Base-by-base conservation (phyloP, 2,113 vertebrate species). In the Pipa parva region DNA sequence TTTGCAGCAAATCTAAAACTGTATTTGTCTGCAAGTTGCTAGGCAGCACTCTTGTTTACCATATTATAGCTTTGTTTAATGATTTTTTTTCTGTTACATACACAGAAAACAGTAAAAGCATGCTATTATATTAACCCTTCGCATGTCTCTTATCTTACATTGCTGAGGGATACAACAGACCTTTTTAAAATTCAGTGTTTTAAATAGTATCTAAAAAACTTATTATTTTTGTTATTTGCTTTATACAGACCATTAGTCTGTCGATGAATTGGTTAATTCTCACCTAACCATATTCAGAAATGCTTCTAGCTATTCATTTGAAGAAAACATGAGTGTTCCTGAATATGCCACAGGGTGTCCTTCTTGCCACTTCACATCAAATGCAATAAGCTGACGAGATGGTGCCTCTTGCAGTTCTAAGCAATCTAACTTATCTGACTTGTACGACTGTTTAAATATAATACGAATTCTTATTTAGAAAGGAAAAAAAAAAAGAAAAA, bases 201-300 rank as follows among this genome's bases (percentile, higher is more conserved):
- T 13, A 36, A 13, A n/a, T n/a, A 7, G 17, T 3, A 15, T 42
- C 17, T 42, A 17, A 17, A 42, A 42, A 42, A 6, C 17, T 42
- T 5, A 42, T 15, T 42, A 5, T 15, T 5, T n/a, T 15, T n/a
- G n/a, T 15, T 42, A 42, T 17, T 4, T 7, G n/a, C n/a, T 2
- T 1, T n/a, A 15, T 15, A n/a, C 17, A 42, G 39, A 42, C 39
- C 17, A 42, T 42, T 8, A n/a, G 6, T 42, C 3, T 42, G 17
- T 42, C 17, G 1, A 4, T 46, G 59, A 27, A 61, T 24, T 39
- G 31, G 50, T 99, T 97, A 94, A 99, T 96, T 92, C 90, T 86
- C 78, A 89, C 88, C 88, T 89, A 90, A 90, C 92, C 88, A 88
- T 90, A 92, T 95, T 95, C 91, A 88, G 88, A 91, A 87, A 90